Conservation (phyloP, 92 coral and sea anemone species). For the Chrysogorgia sp. region DNA sequence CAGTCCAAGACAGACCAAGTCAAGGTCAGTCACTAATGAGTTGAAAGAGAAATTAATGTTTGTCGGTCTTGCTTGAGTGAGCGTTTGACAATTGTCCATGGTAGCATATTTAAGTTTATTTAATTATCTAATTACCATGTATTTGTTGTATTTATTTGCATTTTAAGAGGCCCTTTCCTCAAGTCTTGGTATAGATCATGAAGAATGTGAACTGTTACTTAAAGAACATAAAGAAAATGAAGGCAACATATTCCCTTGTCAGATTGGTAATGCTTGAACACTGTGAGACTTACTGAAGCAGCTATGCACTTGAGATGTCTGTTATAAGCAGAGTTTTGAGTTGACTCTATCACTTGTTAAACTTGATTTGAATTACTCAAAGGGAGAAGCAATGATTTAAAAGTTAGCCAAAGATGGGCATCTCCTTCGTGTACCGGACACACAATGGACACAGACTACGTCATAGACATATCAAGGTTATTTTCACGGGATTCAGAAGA, state of each 20-base stretch:
- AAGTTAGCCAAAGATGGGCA: too few species aligned
- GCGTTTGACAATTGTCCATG: too few species aligned
- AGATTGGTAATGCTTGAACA: constrained; percentile 60
- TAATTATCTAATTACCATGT: too few species aligned
- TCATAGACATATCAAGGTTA: too few species aligned
- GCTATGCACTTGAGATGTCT: not conserved
- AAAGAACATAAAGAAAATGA: constrained; percentile 53
- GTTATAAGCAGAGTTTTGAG: not conserved
- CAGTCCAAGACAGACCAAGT: constrained; percentile 71
- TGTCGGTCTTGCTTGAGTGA: constrained; percentile 44
- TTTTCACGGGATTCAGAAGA: too few species aligned
- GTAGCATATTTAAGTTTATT: too few species aligned
- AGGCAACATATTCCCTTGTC: constrained; percentile 78
- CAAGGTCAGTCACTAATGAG: constrained; percentile 63
- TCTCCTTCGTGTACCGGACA: too few species aligned
- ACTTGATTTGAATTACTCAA: too few species aligned
- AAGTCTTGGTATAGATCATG: constrained; percentile 1
- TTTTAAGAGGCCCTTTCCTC: not conserved
- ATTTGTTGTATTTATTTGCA: not conserved
- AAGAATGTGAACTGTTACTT: constrained; percentile 38
- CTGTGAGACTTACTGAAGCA: not conserved
- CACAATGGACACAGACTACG: too few species aligned
- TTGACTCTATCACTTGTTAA: too few species aligned
- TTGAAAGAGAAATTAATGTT: too few species aligned
- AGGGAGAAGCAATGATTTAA: too few species aligned